phyloP scores from a whole-genome alignment of 2,113 vertebrate genomes.

The Carassius carassius region DNA sequence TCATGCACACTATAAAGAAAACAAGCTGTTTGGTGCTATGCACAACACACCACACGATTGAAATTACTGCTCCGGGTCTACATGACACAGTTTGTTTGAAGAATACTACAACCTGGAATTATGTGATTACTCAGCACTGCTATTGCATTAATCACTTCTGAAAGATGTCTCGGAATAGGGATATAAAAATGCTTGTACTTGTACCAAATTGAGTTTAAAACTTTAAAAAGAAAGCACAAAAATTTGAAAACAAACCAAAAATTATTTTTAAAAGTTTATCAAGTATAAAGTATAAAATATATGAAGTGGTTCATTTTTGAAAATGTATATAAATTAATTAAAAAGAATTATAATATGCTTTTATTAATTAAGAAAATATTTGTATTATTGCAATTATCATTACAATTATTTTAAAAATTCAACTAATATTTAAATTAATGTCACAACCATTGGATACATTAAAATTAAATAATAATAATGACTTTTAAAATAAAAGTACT shows the following conservation, averaged over 20 bases:
- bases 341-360: not conserved
- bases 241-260: not conserved
- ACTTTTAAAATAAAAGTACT: no score
- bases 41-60: constrained; percentile 7
- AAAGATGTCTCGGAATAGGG: not conserved
- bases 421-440: no score
- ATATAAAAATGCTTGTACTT: not conserved
- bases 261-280: not conserved
- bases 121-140: constrained; percentile 15
- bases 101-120: constrained; percentile 9
- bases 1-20: constrained; percentile 7
- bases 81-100: constrained; percentile 15
- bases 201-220: not conserved
- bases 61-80: not conserved
- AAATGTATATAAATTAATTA: not conserved
- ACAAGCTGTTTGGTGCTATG: constrained; percentile 3
- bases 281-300: no score
- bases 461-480: no score
- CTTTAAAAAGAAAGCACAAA: not conserved
- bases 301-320: not conserved
- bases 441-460: no score
- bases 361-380: not conserved
- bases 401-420: no score
- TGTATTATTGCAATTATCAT: no score
- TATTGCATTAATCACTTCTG: not conserved